Evolutionary conservation across 2,888 invertebrate genomes (phyloP), one percentile per base, ranked within the genome.

Genomic region (Polymixis flavicincta): DNA sequence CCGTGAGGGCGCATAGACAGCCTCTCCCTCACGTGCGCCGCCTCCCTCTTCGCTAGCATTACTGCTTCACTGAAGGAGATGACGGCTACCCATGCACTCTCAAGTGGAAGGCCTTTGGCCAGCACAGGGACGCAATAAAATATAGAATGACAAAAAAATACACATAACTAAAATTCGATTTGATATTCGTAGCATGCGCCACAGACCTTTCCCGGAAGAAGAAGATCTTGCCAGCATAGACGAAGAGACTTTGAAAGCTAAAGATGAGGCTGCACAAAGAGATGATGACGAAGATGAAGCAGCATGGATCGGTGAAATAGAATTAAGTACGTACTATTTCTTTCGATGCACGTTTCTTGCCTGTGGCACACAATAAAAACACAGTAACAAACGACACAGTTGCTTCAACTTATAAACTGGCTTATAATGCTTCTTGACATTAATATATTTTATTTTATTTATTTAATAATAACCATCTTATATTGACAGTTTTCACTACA

Each of bases 231-330:
- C 96, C 4, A 96, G 96, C 84, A 92, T 96, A 50, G 96, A 96
- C 57, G 96, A 96, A 88, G 96, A 95, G 69, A 97, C 98, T 67
- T 91, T 97, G n/a, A 96, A 97, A 81, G 95, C 97, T 3, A 93
- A 94, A 66, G 97, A 97, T 77, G 97, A 97, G 45, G 97, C 97
- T 28, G 92, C 92, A 8, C 59, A 60, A 5, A 61, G 42, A 54
- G 92, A 84, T 97, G 97, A 92, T 91, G 97, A 92, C 52, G 97
- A 74, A 84, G 96, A 87, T 89, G 95, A 88, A 96, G 97, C 92
- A 78, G 95, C 90, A 52, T 96, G 93, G 92, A 45, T 94, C 59
- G 95, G 96, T 22, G 97, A 98, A 91, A 93, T 98, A 86, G 97
- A 97, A 87, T 95, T 98, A 76, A 97, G 98, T 98, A 94, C 89